These are phyloP conservation scores for Haliaeetus leucogaster DNA, from an alignment of 2,113 vertebrate genomes.

Conservation along the genomic window DNA sequence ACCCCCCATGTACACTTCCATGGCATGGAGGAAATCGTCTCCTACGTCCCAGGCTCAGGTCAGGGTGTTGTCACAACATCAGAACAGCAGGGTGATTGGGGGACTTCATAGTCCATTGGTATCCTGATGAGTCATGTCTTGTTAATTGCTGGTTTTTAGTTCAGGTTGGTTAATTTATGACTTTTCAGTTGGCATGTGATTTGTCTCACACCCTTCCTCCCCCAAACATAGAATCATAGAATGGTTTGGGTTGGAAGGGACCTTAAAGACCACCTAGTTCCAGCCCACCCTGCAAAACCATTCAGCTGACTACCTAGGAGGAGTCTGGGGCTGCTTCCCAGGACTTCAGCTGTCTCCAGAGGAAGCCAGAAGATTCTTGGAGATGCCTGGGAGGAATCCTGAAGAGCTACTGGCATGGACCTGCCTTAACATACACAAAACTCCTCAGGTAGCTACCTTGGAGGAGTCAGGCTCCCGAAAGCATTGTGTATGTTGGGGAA, in stretches of 20 bases:
- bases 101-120: neutral
- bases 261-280: neutral
- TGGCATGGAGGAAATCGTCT: accelerated
- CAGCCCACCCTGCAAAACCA: neutral
- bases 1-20: neutral
- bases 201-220: neutral
- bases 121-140: neutral
- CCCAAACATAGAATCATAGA: neutral
- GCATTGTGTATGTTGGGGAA: too few species aligned
- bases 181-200: too few species aligned
- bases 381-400: neutral
- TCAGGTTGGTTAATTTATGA: neutral
- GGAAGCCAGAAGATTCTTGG: neutral
- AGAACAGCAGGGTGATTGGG: neutral
- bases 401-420: neutral
- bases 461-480: neutral
- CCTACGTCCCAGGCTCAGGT: accelerated
- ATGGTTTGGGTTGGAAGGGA: neutral
- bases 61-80: neutral
- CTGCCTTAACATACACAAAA: too few species aligned
- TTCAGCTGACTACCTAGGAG: neutral
- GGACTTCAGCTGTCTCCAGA: neutral
- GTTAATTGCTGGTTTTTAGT: too few species aligned
- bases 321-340: neutral
- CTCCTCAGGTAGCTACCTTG: neutral